Conservation (phyloP, 2,797 vertebrate genomes). For the Pipistrellus pipistrellus region DNA sequence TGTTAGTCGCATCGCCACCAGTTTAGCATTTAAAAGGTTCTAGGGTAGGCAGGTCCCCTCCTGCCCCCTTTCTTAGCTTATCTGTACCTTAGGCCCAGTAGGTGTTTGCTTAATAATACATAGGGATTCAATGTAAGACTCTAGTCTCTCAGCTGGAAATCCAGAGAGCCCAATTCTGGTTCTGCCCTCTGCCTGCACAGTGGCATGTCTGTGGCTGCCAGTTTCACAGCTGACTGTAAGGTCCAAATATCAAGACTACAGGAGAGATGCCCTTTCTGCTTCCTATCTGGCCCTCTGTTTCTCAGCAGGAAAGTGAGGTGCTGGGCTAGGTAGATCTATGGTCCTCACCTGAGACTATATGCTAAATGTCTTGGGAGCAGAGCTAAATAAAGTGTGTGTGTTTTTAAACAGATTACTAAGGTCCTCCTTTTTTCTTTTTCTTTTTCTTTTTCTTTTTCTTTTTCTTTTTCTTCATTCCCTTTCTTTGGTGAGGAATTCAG, state of each 20-base stretch:
- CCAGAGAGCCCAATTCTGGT: background rate
- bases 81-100: background rate
- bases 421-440: background rate
- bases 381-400: background rate
- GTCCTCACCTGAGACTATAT: background rate
- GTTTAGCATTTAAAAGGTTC: background rate
- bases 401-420: background rate
- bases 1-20: background rate
- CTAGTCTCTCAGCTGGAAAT: background rate
- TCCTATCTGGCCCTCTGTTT: constrained; percentile 18
- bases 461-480: background rate
- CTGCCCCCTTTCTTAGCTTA: background rate
- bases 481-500: background rate
- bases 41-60: background rate
- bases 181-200: background rate
- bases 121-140: background rate
- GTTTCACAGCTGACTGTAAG: background rate
- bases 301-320: constrained; percentile 17
- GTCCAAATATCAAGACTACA: background rate
- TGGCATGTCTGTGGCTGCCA: background rate
- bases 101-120: background rate
- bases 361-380: background rate
- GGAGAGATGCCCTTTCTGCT: background rate
- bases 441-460: background rate
- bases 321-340: background rate